Percentiles rank a stretch among this genome's conserved stretches.
Conservation (phyloP, 2,113 vertebrate genomes). For the Synodontis membranacea region DNA sequence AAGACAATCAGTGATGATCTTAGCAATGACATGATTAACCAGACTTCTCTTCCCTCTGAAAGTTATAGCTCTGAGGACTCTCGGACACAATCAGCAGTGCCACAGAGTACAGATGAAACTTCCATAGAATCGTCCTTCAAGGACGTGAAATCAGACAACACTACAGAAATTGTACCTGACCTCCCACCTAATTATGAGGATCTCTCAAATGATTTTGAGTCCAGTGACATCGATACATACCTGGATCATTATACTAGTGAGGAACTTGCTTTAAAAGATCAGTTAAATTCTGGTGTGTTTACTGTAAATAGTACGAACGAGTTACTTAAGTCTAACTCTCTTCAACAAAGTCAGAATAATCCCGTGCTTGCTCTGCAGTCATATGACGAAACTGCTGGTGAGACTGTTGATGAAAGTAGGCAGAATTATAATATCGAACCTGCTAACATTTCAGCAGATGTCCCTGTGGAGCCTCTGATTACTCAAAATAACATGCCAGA, state of each 20-base stretch:
- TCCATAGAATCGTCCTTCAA: slow-evolving; percentile 40
- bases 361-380: slow-evolving; percentile 48
- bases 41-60: neutral
- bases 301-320: slow-evolving; percentile 35
- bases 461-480: slow-evolving; percentile 39
- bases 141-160: slow-evolving; percentile 11
- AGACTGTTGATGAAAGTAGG: slow-evolving; percentile 42
- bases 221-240: slow-evolving; percentile 52
- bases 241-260: slow-evolving; percentile 43
- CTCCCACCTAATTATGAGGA: slow-evolving; percentile 62
- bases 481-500: slow-evolving; percentile 14
- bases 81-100: slow-evolving; percentile 30
- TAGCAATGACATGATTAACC: slow-evolving; percentile 20
- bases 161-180: slow-evolving; percentile 58
- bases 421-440: slow-evolving; percentile 45
- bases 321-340: slow-evolving; percentile 53
- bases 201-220: slow-evolving; percentile 64
- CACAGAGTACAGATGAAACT: slow-evolving; percentile 30
- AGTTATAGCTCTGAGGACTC: slow-evolving; percentile 22
- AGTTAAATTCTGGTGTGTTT: slow-evolving; percentile 28
- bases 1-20: slow-evolving; percentile 35
- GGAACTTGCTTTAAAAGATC: slow-evolving; percentile 55
- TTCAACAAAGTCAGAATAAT: slow-evolving; percentile 50
- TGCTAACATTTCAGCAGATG: slow-evolving; percentile 49
- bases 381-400: slow-evolving; percentile 62